Percentiles rank a stretch among this genome's conserved stretches.
These are phyloP conservation scores for Menura novaehollandiae DNA, from an alignment of 2,113 vertebrate genomes.

Conservation along the genomic window DNA sequence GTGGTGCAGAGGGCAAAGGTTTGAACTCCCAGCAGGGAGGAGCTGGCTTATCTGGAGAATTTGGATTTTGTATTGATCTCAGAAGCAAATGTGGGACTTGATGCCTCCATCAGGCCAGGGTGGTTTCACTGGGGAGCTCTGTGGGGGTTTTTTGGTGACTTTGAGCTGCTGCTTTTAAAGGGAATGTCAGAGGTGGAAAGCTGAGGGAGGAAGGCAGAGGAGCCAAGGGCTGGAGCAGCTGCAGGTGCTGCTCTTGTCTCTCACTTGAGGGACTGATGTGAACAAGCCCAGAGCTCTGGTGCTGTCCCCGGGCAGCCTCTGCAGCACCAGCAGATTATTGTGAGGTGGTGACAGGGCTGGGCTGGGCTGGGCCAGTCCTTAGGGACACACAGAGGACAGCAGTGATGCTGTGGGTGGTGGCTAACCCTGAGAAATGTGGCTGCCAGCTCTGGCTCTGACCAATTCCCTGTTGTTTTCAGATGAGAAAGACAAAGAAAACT, in stretches of 20 bases:
- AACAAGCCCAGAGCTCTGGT: not conserved
- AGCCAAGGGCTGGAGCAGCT: not conserved
- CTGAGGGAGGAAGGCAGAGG: not conserved
- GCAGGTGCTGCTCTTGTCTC: not conserved
- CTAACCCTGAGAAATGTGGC: not conserved
- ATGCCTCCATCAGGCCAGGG: not conserved
- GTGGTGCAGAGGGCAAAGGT: not conserved
- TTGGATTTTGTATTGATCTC: not conserved
- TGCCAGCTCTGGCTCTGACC: not conserved
- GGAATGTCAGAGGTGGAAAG: not conserved
- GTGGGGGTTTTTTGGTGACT: not conserved
- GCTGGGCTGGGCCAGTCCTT: not conserved
- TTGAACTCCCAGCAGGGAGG: not conserved
- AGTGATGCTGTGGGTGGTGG: not conserved
- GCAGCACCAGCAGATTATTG: not conserved
- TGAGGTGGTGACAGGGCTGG: not conserved
- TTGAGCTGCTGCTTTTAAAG: not conserved
- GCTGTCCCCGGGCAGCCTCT: not conserved
- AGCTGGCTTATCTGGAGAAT: not conserved
- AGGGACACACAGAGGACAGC: not conserved
- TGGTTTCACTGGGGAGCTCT: not conserved
- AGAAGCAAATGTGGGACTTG: not conserved
- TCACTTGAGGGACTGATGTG: not conserved
- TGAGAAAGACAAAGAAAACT: conserved; percentile 27
- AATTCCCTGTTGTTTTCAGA: not conserved